phyloP scores from a whole-genome alignment of 2,797 vertebrate species.

The Sphaeramia orbicularis region DNA sequence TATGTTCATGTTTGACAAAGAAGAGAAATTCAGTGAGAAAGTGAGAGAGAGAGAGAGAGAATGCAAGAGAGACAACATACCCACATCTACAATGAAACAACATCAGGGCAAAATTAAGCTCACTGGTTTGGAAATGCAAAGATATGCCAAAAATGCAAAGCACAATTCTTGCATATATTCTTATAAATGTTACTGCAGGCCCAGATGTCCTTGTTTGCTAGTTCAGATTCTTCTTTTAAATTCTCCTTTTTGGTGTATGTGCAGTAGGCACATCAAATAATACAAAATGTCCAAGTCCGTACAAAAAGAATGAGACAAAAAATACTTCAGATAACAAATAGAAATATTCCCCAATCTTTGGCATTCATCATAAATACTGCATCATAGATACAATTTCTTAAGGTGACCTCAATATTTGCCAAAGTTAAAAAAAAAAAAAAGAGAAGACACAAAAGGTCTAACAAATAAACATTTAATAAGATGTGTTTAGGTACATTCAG shows the following conservation, averaged over 20 bases:
- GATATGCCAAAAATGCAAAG: conserved; percentile 28
- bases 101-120: conserved; percentile 20
- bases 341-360: not conserved
- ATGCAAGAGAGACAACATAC: conserved; percentile 14
- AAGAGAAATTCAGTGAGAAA: not conserved
- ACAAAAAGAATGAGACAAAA: conserved; percentile 13
- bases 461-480: conserved; percentile 65
- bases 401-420: not conserved
- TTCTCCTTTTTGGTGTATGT: conserved; percentile 17
- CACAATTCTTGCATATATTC: conserved; percentile 16
- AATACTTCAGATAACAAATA: not conserved
- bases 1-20: conserved; percentile 30
- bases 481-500: conserved; percentile 43
- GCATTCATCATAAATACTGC: conserved; percentile 8
- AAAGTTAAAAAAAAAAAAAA: not conserved
- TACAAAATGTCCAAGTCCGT: conserved; percentile 11
- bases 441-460: conserved; percentile 27
- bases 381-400: not conserved
- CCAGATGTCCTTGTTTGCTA: conserved; percentile 37
- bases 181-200: conserved; percentile 40
- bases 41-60: not conserved
- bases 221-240: conserved; percentile 29
- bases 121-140: conserved; percentile 48
- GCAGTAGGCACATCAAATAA: conserved; percentile 40
- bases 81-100: conserved; percentile 15